Base-by-base conservation (phyloP, 2,113 vertebrate species). In the Bubalus kerabau region DNA sequence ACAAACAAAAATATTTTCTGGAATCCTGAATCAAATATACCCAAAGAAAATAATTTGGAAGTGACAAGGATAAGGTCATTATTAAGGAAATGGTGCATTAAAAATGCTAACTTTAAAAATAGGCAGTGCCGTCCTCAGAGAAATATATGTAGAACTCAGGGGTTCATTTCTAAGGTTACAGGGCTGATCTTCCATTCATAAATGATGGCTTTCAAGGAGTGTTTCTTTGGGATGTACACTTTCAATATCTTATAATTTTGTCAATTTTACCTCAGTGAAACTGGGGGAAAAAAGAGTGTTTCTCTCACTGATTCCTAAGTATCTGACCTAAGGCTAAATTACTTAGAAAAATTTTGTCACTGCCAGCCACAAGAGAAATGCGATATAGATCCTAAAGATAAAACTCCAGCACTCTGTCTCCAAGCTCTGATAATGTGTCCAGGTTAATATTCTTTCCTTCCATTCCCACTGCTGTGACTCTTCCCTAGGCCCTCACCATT, bases 11-110 rank as follows among this genome's bases (percentile, higher is more conserved):
- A 24, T 71, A 30, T 80, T 96, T 92, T 91, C n/a, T 91, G 19
- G 90, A 88, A 93, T 94, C 50, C 32, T 67, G 16, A 86, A 60
- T 67, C n/a, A 83, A 93, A 94, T 95, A 83, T 87, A 76, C 21
- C 8, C 5, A 46, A 89, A 16, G 17, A 43, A 74, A 89, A 89
- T 92, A 76, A 71, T 88, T 84, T 60, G 10, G 3, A 17, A n/a
- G 10, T 2, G n/a, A 83, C 6, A 8, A 85, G 16, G 30, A 19
- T 36, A 81, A 67, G 16, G 52, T 52, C 83, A 60, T 57, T 87
- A 93, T 52, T 57, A 76, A 86, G 76, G 90, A 89, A 62, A 32
- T n/a, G 46, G 17, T 46, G 4, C 26, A 80, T 60, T 60, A 80
- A 87, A 84, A 82, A 57, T 80, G 10, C 6, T 46, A 54, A 52